Evolutionary conservation across 1,140 invertebrate species (phyloP), one percentile per base, ranked within the genome.

Genomic region (Caerostris extrusa): DNA sequence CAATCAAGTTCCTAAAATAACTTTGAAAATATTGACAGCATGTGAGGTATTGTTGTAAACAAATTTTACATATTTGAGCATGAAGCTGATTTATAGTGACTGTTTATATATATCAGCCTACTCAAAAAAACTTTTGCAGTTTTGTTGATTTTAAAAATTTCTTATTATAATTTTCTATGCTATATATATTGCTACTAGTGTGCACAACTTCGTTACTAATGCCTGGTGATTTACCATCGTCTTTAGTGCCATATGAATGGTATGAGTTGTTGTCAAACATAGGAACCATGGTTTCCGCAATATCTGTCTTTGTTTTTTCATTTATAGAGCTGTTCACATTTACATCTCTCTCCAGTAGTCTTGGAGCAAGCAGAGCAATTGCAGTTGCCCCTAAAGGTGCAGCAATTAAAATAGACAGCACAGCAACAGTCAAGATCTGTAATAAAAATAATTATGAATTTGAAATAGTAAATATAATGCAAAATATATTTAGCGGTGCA

Each of bases 321-420:
- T 14, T n/a, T 17, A 50, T 3, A 10, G n/a, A 14, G 14, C 7
- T 2, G 8, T 81, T 17, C 34, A 34, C 34, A 17, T 12, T 17
- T 14, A 17, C 3, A 61, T 98, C 8, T 98, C 98, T 97, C 98
- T 95, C 67, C 55, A 99, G 96, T 14, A 99, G 96, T 94, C 97
- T 97, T 0, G 98, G 97, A 0, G 98, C 98, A 0, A 97, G 96
- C 2, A 99, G 95, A 0, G 98, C 97, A 93, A 99, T 99, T 34
- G 98, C 96, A 71, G 98, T 97, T 50, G 98, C 98, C 0, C 98
- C 98, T 2, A 98, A 96, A 0, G 98, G 99, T 0, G 98, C 98
- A 0, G 98, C 99, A 64, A 99, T 96, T 3, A 99, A 96, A 90
- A 99, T 99, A 17, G 98, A 98, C 93, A 99, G 96, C 7, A 99